Base-by-base conservation (phyloP, 1,140 invertebrate species). In the Aphelinus atriplicis region DNA sequence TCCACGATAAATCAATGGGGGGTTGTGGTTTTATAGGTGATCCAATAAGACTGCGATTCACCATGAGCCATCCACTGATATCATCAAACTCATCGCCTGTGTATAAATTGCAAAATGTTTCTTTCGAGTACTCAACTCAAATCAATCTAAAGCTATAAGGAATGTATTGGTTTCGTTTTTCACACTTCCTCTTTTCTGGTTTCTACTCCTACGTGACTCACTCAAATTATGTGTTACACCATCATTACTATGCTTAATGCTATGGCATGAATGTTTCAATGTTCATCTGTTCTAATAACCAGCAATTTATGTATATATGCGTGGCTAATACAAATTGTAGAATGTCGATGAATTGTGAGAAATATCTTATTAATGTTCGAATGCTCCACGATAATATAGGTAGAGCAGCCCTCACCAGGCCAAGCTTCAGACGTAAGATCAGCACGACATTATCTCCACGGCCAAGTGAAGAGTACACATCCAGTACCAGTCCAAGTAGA, bases 391-490 rank as follows among this genome's bases (percentile, higher is more conserved):
- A 66, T 43, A 66, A 71, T 26, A 26, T 72, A 76, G 75, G 75
- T 76, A 67, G 48, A 56, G 7, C 43, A 71, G 57, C 69, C 10
- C 3, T 67, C 57, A 51, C 45, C 55, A 10, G 62, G 48, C 69
- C 80, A 60, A 68, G 69, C 56, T 81, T 82, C 81, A 82, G 80
- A 80, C 83, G 84, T 78, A 87, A 80, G 82, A 87, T 83, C 86
- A 89, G 82, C 80, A 87, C 82, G 60, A 89, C 83, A 81, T 69
- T 88, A 86, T 81, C 84, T 84, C 83, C 89, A 83, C 87, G 78
- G 86, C 78, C 78, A 60, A 80, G 77, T 7, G 50, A n/a, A 42
- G 68, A 76, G 7, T 55, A 71, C 63, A 78, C 60, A 48, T 67
- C 73, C 48, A 66, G 53, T 45, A 75, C 84, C 80, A 67, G 74